Conservation (phyloP, 2,113 vertebrate species). For the Tringa solitaria region DNA sequence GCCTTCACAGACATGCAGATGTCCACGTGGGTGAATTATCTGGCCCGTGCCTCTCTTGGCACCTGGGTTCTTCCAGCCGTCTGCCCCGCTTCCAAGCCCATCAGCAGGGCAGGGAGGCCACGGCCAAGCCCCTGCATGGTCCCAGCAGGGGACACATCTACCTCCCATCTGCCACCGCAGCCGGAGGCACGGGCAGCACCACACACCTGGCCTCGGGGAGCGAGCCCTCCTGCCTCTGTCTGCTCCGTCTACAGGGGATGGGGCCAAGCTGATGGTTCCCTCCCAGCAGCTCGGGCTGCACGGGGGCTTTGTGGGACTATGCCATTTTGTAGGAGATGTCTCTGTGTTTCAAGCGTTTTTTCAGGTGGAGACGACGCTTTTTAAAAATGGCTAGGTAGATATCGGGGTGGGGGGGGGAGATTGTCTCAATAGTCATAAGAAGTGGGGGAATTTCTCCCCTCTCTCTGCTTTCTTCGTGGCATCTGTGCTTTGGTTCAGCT, state of each 20-base stretch:
- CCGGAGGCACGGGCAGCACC: not conserved
- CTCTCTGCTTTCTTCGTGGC: not conserved
- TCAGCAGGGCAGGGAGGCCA: not conserved
- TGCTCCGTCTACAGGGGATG: not conserved
- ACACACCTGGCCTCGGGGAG: not conserved
- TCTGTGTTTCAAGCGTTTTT: not conserved
- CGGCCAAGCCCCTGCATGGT: not conserved
- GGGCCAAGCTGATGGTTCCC: not conserved
- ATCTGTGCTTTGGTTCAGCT: not conserved
- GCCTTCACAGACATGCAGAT: not conserved
- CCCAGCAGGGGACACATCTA: not conserved
- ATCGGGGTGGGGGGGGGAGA: not conserved
- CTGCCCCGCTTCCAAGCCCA: not conserved
- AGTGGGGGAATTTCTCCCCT: not conserved
- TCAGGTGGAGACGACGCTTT: not conserved
- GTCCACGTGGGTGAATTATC: rapidly evolving
- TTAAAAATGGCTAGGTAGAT: not conserved
- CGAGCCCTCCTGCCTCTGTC: rapidly evolving
- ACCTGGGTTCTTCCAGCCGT: not conserved
- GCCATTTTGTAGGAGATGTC: not conserved
- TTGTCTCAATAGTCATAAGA: not conserved
- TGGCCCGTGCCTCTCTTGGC: not conserved
- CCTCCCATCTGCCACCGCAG: not conserved
- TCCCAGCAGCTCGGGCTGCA: not conserved
- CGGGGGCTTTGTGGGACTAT: not conserved